These are phyloP conservation scores for Patiria miniata DNA, from an alignment of 35 echinoderm and acorn worm genomes.

Conservation along the genomic window DNA sequence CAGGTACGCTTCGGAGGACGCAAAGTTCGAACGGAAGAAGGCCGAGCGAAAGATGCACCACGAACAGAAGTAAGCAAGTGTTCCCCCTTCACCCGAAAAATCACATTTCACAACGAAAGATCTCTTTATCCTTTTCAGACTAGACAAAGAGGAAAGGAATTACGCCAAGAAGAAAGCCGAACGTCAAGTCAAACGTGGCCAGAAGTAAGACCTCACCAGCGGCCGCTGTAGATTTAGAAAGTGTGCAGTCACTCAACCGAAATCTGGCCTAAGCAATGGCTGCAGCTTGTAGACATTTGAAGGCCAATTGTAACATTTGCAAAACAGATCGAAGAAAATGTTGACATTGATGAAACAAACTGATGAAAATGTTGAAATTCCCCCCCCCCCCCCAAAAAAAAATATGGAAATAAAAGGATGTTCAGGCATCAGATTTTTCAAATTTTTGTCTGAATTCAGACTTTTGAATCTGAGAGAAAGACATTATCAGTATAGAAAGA, in stretches of 20 bases:
- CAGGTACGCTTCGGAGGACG: constrained; percentile 62
- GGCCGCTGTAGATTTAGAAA: neutral
- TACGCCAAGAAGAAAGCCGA: neutral
- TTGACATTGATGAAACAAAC: no score
- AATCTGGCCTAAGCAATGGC: no score
- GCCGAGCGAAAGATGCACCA: constrained; percentile 57
- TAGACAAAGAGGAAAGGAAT: neutral
- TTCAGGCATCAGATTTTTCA: no score
- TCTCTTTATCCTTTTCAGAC: neutral
- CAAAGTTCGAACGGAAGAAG: constrained; percentile 47
- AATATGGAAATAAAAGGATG: no score
- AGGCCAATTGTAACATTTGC: no score
- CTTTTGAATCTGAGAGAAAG: no score
- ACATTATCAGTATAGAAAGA: no score
- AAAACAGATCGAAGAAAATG: no score
- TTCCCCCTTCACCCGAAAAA: neutral
- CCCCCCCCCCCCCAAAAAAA: no score
- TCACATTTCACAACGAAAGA: neutral
- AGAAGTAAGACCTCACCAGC: neutral
- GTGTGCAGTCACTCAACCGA: neutral
- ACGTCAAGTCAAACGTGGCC: neutral
- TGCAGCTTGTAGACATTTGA: no score
- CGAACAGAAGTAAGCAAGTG: constrained; percentile 49
- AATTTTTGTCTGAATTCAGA: no score
- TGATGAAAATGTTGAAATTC: no score